Base-by-base conservation (phyloP, 2,797 vertebrate genomes). In the Yasuhikotakia modesta region DNA sequence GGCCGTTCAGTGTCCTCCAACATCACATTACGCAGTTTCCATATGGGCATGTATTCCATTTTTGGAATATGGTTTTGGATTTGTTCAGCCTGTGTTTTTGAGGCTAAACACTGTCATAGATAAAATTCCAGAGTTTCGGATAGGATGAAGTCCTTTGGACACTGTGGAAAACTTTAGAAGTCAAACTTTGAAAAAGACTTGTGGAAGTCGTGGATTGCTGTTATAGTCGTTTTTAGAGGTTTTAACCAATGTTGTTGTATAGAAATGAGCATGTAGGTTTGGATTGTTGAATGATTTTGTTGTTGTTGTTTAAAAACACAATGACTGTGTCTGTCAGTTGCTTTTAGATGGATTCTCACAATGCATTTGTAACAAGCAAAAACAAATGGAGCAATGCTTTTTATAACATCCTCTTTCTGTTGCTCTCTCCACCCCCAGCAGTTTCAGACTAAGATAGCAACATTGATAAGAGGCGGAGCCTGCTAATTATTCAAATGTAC, bases 401-500 rank as follows among this genome's bases (percentile, higher is more conserved):
- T 43, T 10, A 2, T 72, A 72, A 27, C 30, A 17, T 24, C 11
- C 30, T 43, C 57, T 30, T 17, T 13, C 57, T 10, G 30, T 43
- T 50, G 17, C 13, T 53, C 21, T 74, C 16, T 52, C 32, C 4
- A 2, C 3, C 43, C 24, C 24, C 5, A 32, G n/a, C 35, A 45
- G 2, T n/a, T 45, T 12, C 58, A 73, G 43, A 61, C 70, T 32
- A 17, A 1, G n/a, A 32, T 43, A 60, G 17, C 46, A 11, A 30
- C 45, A 8, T 2, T 3, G 2, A 65, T n/a, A 65, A 74, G 48
- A 52, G 77, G 61, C 60, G 67, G 64, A 66, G 53, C 76, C 81
- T 82, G 72, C 19, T 55, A 84, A 87, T 85, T 78, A 83, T 89
- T 82, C 81, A 79, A 61, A 86, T 84, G 66, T 76, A 53, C 53